phyloP scores from a whole-genome alignment of 1,140 invertebrate species.

The Cephus cinctus region DNA sequence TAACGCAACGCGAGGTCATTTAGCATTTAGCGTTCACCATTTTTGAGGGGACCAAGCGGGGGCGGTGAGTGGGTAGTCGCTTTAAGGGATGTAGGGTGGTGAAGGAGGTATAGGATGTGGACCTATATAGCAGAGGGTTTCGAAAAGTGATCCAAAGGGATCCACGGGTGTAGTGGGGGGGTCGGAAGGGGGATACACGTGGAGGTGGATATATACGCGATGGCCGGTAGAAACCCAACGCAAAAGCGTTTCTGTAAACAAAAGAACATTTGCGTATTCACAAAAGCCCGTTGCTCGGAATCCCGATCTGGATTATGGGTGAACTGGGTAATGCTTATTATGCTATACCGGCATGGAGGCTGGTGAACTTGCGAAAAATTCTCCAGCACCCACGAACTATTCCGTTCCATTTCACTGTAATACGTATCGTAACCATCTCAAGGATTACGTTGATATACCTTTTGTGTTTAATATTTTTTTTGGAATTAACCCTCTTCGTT shows the following conservation, averaged over 20 bases:
- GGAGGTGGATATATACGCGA: too few species aligned
- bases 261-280: slow-evolving; percentile 31
- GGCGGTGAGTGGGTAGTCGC: too few species aligned
- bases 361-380: neutral
- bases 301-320: slow-evolving; percentile 29
- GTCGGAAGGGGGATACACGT: too few species aligned
- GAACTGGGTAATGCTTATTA: slow-evolving; percentile 35
- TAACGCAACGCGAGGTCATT: neutral
- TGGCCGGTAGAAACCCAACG: slow-evolving; percentile 12
- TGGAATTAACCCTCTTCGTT: too few species aligned
- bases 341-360: slow-evolving; percentile 16
- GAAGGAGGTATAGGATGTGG: too few species aligned
- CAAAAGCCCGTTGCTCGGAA: slow-evolving; percentile 18
- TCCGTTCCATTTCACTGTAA: slow-evolving; percentile 1
- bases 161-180: too few species aligned
- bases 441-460: neutral
- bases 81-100: too few species aligned
- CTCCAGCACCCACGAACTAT: neutral
- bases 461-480: too few species aligned
- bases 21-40: slow-evolving; percentile 3
- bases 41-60: too few species aligned
- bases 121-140: too few species aligned
- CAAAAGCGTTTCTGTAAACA: slow-evolving; percentile 42
- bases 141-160: too few species aligned
- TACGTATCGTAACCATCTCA: neutral